Percentiles rank a stretch among this genome's conserved stretches.
These are phyloP conservation scores for Saccostrea cuccullata DNA, from an alignment of 1,140 invertebrate species.

Conservation along the genomic window DNA sequence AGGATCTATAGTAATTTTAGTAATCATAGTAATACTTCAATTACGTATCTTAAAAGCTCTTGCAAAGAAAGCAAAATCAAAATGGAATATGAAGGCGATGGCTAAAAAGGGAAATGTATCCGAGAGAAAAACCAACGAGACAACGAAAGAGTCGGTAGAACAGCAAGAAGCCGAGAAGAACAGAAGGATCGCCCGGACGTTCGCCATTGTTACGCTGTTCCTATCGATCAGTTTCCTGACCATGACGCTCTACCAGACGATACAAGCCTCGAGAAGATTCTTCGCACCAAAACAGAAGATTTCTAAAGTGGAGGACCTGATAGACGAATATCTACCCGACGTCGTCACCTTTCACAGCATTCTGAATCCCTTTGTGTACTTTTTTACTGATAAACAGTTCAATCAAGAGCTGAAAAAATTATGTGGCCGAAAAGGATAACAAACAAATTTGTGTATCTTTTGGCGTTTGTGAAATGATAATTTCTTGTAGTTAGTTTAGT, in stretches of 20 bases:
- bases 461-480: too few species aligned
- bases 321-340: neutral
- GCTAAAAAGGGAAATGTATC: neutral
- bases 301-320: neutral
- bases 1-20: neutral
- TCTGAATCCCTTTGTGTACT: slow-evolving; percentile 5
- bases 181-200: neutral
- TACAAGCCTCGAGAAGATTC: neutral
- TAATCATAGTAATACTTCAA: neutral
- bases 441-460: too few species aligned
- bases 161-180: neutral
- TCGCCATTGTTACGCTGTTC: neutral
- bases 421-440: neutral
- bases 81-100: neutral
- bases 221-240: neutral
- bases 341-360: neutral
- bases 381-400: neutral
- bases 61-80: neutral
- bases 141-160: neutral
- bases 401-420: neutral
- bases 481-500: too few species aligned
- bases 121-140: too few species aligned
- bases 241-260: neutral
- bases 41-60: neutral
- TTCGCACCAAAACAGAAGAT: neutral